phyloP scores from a whole-genome alignment of 2,888 invertebrate species.

The Epinotia demarniana region DNA sequence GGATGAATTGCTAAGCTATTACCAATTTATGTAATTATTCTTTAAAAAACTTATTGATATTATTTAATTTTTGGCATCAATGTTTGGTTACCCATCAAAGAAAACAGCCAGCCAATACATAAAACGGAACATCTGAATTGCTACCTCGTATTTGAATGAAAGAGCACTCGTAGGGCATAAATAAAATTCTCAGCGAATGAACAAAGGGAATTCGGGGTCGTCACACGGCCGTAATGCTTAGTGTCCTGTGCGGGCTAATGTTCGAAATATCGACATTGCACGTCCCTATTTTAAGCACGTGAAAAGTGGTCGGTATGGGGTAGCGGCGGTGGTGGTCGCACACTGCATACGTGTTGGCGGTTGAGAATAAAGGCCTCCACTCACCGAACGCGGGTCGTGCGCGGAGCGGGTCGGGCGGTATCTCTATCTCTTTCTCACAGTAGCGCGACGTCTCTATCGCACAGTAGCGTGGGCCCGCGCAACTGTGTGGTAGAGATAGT shows the following conservation, averaged over 20 bases:
- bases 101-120: neutral
- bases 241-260: conserved; percentile 74
- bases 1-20: no score
- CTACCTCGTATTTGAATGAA: conserved; percentile 14
- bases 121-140: neutral
- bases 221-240: conserved; percentile 54
- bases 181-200: conserved; percentile 46
- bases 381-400: no score
- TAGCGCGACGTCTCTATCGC: no score
- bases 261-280: conserved; percentile 81
- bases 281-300: conserved; percentile 83
- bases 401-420: no score
- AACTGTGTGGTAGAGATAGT: no score
- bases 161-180: conserved; percentile 36
- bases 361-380: no score
- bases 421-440: no score
- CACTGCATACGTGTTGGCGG: conserved; percentile 17
- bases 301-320: conserved; percentile 75
- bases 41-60: no score
- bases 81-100: neutral
- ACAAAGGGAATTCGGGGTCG: conserved; percentile 47
- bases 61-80: no score
- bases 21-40: no score
- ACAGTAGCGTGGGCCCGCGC: no score
- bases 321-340: conserved; percentile 45